phyloP scores from a whole-genome alignment of 2,888 invertebrate genomes.

The Drosophila affinis region DNA sequence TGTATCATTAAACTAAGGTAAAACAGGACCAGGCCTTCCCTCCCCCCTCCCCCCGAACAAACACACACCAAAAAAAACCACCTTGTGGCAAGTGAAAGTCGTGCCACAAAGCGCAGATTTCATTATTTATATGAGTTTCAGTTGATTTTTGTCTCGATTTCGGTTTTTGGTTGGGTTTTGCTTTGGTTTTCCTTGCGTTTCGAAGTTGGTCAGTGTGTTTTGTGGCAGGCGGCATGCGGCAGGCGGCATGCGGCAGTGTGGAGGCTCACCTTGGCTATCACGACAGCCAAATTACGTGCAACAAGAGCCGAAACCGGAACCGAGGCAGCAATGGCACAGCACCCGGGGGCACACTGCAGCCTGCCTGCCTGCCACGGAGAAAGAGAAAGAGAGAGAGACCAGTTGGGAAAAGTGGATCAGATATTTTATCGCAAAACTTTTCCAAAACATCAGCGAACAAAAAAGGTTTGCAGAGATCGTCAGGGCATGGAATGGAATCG shows the following conservation, averaged over 20 bases:
- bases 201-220: conserved; percentile 62
- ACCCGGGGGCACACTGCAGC: conserved; percentile 18
- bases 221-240: background rate
- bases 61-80: background rate
- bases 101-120: conserved; percentile 30
- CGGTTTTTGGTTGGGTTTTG: no score
- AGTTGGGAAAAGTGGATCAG: conserved; percentile 66
- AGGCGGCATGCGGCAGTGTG: conserved; percentile 3
- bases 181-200: background rate
- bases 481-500: conserved; percentile 24
- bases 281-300: conserved; percentile 54
- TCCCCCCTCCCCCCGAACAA: background rate
- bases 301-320: conserved; percentile 50
- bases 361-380: no score
- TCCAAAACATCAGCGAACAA: conserved; percentile 4
- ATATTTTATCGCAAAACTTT: conserved; percentile 61
- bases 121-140: conserved; percentile 39
- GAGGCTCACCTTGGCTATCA: conserved; percentile 43
- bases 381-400: background rate
- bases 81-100: conserved; percentile 42
- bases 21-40: conserved; percentile 18
- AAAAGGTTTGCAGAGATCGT: conserved; percentile 18
- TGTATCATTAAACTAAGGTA: conserved; percentile 28
- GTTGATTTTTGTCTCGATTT: conserved; percentile 8
- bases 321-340: conserved; percentile 12